Base-by-base conservation (phyloP, 2,797 vertebrate species). In the Loris lydekkerianus region DNA sequence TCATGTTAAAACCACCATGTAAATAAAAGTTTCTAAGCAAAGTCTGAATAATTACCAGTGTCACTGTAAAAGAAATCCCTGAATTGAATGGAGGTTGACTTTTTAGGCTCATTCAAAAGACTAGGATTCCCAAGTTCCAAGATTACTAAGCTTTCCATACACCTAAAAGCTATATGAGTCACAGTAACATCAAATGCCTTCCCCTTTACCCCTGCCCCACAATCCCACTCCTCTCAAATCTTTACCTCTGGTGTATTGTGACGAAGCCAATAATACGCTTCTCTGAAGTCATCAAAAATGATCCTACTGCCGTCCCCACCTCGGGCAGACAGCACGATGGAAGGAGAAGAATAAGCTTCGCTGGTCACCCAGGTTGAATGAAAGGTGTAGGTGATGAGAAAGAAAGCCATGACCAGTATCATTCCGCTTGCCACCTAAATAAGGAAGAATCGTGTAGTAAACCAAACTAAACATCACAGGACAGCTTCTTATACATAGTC, bases 341-440 rank as follows among this genome's bases (percentile, higher is more conserved):
- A 99, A 1, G 99, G 99, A 11, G 99, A 99, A 27, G 99, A 99
- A 97, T 99, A 99, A 0, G 99, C 99, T 97, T 99, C 99, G 0
- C 99, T 99, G 97, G 99, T 99, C 97, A 99, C 99, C 99, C 99
- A 99, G 37, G 99, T 99, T 3, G 99, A 99, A 97, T 99, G 99
- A 98, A 99, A 99, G 65, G 99, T 99, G 97, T 99, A 99, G 0
- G 99, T 99, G 96, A 99, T 99, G 76, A 99, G 99, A 98, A 99
- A 99, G 98, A 99, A 99, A 0, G 99, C 99, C 99, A 99, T 99
- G 97, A 99, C 99, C 97, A 99, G 95, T 97, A 99, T 99, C 99
- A 99, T 99, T 63, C 99, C 99, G n/a, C 99, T 99, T 94, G 99
- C 99, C 97, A 99, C 99, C 99, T 99, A 97, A 0, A 31, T 18